Evolutionary conservation across 1,140 invertebrate species (phyloP), one percentile per base, ranked within the genome.

Genomic region (Calephelis nemesis): DNA sequence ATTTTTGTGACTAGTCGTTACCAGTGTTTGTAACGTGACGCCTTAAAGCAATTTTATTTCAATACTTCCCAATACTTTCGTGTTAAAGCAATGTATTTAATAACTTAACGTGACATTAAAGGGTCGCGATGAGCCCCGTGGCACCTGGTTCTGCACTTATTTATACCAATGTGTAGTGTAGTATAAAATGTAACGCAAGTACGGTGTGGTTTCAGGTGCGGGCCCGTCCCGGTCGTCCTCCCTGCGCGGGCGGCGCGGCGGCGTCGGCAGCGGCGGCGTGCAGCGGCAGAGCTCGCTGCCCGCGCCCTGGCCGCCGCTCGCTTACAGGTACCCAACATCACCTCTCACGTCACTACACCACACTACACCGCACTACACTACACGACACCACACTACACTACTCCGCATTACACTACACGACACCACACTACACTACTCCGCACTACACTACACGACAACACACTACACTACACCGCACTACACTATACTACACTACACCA

Each of bases 171-270:
- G 1, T 19, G 15, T 19, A 19, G 15, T 19, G 15, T 19, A 1
- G 15, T 19, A 19, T 19, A 19, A 19, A 19, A 19, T 19, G 15
- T 19, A 19, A 19, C 47, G n/a, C 13, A 40, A 30, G 42, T 45
- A 7, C 42, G 42, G 6, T 45, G 42, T 7, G 8, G 64, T 94
- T 12, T 54, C 62, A 40, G 70, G 65, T 11, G 42, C 95, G 65
- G 95, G 95, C 49, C 95, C 95, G 10, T 95, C 94, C 2, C 93
- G 96, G 65, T 95, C 95, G 15, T 94, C 95, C n/a, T 96, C 96
- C 0, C 86, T 97, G 8, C 93, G 95, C 69, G 94, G 94, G 5
- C 90, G 92, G 47, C 74, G 79, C 10, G 69, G 72, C 7, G 81
- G 60, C 5, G 71, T 71, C 63, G 69, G 72, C 8, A 80, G 60